Evolutionary conservation across 2,113 vertebrate species (phyloP).

Genomic region (Trichomycterus rosablanca): DNA sequence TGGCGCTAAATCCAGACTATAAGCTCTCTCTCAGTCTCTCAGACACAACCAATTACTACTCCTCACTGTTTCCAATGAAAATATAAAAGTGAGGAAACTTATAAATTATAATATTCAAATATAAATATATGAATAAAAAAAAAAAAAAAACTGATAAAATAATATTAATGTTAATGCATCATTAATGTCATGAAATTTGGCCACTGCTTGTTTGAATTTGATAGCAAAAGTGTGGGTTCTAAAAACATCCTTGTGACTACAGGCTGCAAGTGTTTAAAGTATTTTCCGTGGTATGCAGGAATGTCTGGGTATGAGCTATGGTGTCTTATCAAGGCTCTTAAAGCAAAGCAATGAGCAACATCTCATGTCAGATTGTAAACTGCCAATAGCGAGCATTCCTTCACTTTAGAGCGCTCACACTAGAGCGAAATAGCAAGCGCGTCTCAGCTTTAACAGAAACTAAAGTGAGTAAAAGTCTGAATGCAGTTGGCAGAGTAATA

Average conservation of each 20-base stretch:
- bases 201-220: no score
- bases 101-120: no score
- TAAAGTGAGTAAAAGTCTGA: slow-evolving; percentile 5
- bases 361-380: slow-evolving; percentile 9
- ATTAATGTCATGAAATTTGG: no score
- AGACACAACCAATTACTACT: no score
- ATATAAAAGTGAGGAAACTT: no score
- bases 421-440: neutral
- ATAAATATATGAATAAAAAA: no score
- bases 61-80: no score
- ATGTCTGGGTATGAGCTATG: slow-evolving; percentile 8
- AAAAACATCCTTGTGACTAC: no score
- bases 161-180: no score
- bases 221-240: neutral
- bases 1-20: no score
- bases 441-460: neutral
- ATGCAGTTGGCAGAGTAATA: neutral
- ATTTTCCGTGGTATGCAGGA: slow-evolving; percentile 6
- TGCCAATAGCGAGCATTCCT: slow-evolving; percentile 10
- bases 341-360: slow-evolving; percentile 5
- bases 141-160: no score
- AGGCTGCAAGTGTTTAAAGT: slow-evolving; percentile 13
- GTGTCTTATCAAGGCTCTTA: slow-evolving; percentile 13
- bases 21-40: no score
- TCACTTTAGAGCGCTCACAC: neutral